Percentiles rank a stretch among this genome's conserved stretches.
Evolutionary conservation across 1,140 invertebrate species (phyloP).

Genomic region (Pseudomyrmex flavicornis): DNA sequence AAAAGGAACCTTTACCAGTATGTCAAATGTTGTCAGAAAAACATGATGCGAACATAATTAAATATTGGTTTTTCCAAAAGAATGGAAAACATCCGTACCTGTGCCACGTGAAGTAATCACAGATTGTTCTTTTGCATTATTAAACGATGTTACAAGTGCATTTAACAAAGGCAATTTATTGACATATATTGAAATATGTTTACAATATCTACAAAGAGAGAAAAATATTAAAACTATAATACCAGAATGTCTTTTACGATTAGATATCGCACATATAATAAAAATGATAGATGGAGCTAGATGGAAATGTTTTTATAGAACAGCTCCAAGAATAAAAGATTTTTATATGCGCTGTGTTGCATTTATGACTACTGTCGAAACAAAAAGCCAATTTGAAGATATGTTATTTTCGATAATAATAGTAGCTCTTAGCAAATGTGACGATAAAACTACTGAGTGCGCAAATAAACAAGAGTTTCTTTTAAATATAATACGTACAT

Average conservation of each 20-base stretch:
- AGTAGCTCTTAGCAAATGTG: slow-evolving; percentile 18
- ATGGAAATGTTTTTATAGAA: neutral
- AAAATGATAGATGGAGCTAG: neutral
- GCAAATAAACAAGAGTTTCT: slow-evolving; percentile 16
- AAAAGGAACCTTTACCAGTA: neutral
- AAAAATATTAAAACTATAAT: slow-evolving; percentile 33
- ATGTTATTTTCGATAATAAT: slow-evolving; percentile 6
- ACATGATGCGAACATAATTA: slow-evolving; percentile 6
- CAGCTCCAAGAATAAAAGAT: slow-evolving; percentile 4
- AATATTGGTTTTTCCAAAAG: neutral
- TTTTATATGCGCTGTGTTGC: slow-evolving; percentile 8
- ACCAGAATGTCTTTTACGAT: slow-evolving; percentile 3
- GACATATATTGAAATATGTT: slow-evolving; percentile 5
- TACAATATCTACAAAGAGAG: neutral
- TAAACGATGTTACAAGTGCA: slow-evolving; percentile 13
- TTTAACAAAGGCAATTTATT: slow-evolving; percentile 30
- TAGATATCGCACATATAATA: slow-evolving; percentile 14
- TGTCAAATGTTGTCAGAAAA: slow-evolving; percentile 3
- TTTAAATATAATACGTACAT: slow-evolving; percentile 9
- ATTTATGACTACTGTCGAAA: slow-evolving; percentile 2
- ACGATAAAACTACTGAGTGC: neutral
- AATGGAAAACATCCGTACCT: neutral
- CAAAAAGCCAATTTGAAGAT: neutral
- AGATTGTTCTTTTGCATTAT: slow-evolving; percentile 21
- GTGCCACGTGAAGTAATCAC: neutral